Base-by-base conservation (phyloP, 1,140 invertebrate species). In the Dolichoris vasculosae region DNA sequence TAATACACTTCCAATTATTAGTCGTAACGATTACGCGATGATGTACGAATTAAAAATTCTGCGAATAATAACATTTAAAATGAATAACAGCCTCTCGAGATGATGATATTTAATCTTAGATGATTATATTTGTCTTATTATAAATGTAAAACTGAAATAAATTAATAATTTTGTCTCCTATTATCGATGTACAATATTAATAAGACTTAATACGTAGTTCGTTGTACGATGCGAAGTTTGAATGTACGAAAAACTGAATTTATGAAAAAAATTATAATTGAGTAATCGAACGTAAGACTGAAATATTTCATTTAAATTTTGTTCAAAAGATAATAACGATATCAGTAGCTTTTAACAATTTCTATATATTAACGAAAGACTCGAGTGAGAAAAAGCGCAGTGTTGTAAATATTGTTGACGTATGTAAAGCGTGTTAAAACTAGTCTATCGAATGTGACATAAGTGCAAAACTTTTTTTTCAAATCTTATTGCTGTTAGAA, bases 201-300 rank as follows among this genome's bases (percentile, higher is more conserved):
- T 64, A 80, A 46, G 26, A n/a, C n/a, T 80, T 59, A 30, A 64
- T 32, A 15, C 4, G 13, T 35, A 43, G 30, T 73, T 73, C 43
- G 20, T 73, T 26, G 1, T 43, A 11, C 69, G 23, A 20, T 35
- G 46, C 26, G 35, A 48, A 32, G 9, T 17, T 48, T 30, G 73
- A 26, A 13, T 48, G 26, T 38, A 55, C 13, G 40, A 30, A 40
- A 67, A 48, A 17, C 46, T 30, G 23, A 59, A 64, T 76, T 76
- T 76, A 51, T 23, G 38, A 73, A 73, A 40, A 26, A 51, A 69
- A 55, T 67, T 40, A 43, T 35, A 71, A 64, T 77, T 59, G n/a
- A 78, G 40, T 71, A 69, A n/a, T 43, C 83, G 76, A 84, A 84
- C 26, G 30, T 40, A 84, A 84, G 83, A 84, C 83, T 84, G 75